Evolutionary conservation across 1,140 invertebrate genomes (phyloP).

Genomic region (Ericerus pela): DNA sequence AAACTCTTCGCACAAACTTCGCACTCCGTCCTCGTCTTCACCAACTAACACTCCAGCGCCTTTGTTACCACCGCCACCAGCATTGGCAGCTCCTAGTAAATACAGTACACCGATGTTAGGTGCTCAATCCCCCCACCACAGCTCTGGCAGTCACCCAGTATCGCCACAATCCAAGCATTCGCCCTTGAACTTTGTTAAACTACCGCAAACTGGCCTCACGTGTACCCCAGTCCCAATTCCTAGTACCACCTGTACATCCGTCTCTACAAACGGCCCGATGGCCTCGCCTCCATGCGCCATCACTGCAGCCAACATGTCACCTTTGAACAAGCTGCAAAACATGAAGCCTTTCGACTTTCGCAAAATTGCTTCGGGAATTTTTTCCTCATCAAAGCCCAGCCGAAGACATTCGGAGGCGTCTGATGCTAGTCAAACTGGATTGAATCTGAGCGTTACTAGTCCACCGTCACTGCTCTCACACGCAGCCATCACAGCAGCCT

Average conservation of each 20-base stretch:
- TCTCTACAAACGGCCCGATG: slow-evolving; percentile 24
- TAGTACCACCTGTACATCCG: too few relatives aligned
- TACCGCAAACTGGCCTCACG: slow-evolving; percentile 23
- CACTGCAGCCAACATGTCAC: slow-evolving; percentile 47
- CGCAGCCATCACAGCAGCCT: slow-evolving; percentile 17
- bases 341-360: slow-evolving; percentile 92
- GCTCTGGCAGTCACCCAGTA: neutral
- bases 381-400: slow-evolving; percentile 27
- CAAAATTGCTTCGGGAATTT: slow-evolving; percentile 45
- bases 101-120: neutral
- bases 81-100: neutral
- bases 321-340: slow-evolving; percentile 74
- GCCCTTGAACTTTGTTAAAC: slow-evolving; percentile 21
- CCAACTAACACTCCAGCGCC: slow-evolving; percentile 4
- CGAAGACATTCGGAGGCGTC: slow-evolving; percentile 35
- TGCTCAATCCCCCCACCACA: neutral
- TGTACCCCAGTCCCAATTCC: slow-evolving; percentile 25
- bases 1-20: slow-evolving; percentile 16
- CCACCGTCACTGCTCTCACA: slow-evolving; percentile 26
- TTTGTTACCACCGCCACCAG: slow-evolving; percentile 17
- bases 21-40: neutral
- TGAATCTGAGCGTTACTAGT: slow-evolving; percentile 37
- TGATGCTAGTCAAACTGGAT: slow-evolving; percentile 36
- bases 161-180: slow-evolving; percentile 5
- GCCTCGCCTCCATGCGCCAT: slow-evolving; percentile 30